A percentile compares a stretch with the other conserved stretches of the same genome.
Conservation (phyloP, 64 coral and sea anemone genomes). For the Porites lutea region DNA sequence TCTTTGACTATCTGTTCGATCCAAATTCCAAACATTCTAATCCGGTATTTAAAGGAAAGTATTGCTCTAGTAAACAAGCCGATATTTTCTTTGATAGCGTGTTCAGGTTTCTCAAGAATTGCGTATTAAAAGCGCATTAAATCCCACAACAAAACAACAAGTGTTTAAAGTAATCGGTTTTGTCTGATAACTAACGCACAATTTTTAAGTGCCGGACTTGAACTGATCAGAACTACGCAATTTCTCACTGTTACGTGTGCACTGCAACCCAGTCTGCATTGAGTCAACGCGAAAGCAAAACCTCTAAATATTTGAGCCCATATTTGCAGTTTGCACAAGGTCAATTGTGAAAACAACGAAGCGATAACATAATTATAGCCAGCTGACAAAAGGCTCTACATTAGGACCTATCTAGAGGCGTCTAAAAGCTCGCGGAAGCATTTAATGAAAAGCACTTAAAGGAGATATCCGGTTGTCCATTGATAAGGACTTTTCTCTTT, state of each 20-base stretch:
- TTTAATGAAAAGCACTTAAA: constrained; percentile 56
- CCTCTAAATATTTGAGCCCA: constrained; percentile 40
- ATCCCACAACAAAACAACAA: constrained; percentile 12
- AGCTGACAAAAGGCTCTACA: constrained; percentile 54
- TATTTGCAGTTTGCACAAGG: constrained; percentile 32
- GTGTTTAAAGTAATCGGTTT: constrained; percentile 31
- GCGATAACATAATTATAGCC: constrained; percentile 53
- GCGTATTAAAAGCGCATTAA: constrained; percentile 63
- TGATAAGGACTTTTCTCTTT: constrained; percentile 28
- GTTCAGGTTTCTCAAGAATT: constrained; percentile 54
- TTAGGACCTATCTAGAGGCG: constrained; percentile 10
- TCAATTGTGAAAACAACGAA: constrained; percentile 53
- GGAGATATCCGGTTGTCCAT: constrained; percentile 37
- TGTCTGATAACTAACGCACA: constrained; percentile 12
- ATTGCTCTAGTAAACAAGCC: constrained; percentile 35
- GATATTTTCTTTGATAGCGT: constrained; percentile 38
- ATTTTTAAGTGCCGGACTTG: not conserved
- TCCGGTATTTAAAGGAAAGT: constrained; percentile 39
- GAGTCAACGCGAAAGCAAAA: not conserved
- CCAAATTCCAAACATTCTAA: constrained; percentile 57
- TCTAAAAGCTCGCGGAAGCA: constrained; percentile 52
- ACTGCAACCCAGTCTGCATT: not conserved
- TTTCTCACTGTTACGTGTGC: constrained; percentile 2
- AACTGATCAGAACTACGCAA: not conserved
- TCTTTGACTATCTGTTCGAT: not conserved